These are phyloP conservation scores for Eonycteris spelaea DNA, from an alignment of 2,113 vertebrate genomes.

Conservation along the genomic window DNA sequence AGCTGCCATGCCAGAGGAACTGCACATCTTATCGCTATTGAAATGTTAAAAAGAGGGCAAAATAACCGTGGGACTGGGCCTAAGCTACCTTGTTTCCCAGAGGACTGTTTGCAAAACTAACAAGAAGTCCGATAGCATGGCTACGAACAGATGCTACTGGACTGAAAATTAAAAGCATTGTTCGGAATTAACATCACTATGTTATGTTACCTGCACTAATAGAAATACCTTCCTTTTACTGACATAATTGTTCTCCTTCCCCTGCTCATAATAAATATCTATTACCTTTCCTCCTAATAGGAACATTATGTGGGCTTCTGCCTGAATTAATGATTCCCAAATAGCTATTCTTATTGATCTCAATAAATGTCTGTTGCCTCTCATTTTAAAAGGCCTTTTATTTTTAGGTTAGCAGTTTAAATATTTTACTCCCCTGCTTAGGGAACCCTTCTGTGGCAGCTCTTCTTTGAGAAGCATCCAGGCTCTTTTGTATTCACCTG, in stretches of 20 bases:
- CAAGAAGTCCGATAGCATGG: not conserved
- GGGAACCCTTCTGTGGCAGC: not conserved
- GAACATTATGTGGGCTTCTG: not conserved
- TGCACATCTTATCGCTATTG: not conserved
- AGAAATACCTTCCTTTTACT: not conserved
- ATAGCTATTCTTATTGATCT: not conserved
- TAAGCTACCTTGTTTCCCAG: not conserved
- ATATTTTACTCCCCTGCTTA: not conserved
- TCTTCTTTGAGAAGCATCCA: not conserved
- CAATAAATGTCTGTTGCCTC: not conserved
- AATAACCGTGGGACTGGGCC: not conserved
- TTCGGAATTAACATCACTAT: not conserved
- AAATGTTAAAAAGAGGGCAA: not conserved
- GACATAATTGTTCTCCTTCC: not conserved
- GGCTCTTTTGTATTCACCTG: not conserved
- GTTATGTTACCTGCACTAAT: not conserved
- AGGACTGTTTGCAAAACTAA: not conserved
- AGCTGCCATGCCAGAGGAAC: no score
- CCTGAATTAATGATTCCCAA: not conserved
- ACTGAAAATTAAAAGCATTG: not conserved
- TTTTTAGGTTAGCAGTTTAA: not conserved
- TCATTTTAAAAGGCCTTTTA: not conserved
- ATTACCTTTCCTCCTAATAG: not conserved
- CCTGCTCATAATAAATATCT: not conserved
- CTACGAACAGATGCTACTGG: not conserved